A percentile compares a stretch with the other conserved stretches of the same genome.
These are phyloP conservation scores for Vanessa atalanta DNA, from an alignment of 1,140 invertebrate species.

Conservation along the genomic window DNA sequence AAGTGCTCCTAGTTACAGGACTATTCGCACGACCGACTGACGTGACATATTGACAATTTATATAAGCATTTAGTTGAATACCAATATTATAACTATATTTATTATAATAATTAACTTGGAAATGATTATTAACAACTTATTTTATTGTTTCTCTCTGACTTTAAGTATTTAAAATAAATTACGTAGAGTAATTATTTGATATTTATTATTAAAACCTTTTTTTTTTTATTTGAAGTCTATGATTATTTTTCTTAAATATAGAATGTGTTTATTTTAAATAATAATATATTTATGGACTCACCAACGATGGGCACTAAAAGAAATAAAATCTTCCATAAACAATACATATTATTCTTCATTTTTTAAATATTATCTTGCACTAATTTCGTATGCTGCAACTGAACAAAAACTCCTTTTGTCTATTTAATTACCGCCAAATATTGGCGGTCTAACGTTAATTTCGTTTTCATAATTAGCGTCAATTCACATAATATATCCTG, in stretches of 20 bases:
- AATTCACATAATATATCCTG: slow-evolving; percentile 19
- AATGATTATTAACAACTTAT: no score
- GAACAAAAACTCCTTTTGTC: slow-evolving; percentile 34
- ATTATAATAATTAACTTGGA: no score
- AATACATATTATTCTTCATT: slow-evolving; percentile 46
- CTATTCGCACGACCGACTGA: not conserved
- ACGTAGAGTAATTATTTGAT: no score
- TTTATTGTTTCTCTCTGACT: no score
- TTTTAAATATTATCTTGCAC: slow-evolving; percentile 30
- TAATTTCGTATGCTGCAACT: slow-evolving; percentile 27
- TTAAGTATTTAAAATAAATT: no score
- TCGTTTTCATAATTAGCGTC: slow-evolving; percentile 42
- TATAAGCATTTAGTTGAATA: not conserved
- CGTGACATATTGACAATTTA: not conserved
- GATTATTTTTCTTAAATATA: not conserved
- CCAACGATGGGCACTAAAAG: slow-evolving; percentile 38
- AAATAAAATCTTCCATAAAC: slow-evolving; percentile 47
- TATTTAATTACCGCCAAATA: slow-evolving; percentile 51
- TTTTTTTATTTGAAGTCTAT: not conserved
- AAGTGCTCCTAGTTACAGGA: slow-evolving; percentile 12
- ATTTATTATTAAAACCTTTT: no score
- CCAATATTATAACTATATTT: no score
- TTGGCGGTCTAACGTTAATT: slow-evolving; percentile 45
- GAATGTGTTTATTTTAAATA: not conserved
- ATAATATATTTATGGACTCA: slow-evolving; percentile 31